Conservation (phyloP, 2,797 vertebrate genomes). For the Ctenopoma multispine region DNA sequence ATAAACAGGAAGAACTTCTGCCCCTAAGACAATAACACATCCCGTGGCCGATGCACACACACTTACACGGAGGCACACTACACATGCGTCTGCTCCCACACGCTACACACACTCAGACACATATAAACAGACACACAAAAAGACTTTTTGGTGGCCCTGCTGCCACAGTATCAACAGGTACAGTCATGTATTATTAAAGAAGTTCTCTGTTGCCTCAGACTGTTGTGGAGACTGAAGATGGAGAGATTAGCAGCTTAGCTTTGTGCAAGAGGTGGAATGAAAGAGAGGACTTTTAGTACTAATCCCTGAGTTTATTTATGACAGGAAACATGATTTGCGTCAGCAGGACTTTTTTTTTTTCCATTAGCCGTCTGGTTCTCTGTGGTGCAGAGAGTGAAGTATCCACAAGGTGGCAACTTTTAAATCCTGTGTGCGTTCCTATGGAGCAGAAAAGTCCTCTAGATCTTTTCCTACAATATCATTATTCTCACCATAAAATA, state of each 20-base stretch:
- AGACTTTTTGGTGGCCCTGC: not conserved
- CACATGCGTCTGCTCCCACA: slow-evolving; percentile 7
- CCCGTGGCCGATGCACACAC: slow-evolving; percentile 50
- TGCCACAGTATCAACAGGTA: slow-evolving; percentile 24
- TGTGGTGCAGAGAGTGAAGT: not conserved
- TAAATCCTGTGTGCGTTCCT: slow-evolving; percentile 25
- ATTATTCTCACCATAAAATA: not conserved
- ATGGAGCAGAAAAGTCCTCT: not conserved
- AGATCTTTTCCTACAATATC: not conserved
- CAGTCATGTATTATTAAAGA: slow-evolving; percentile 32
- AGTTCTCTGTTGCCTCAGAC: slow-evolving; percentile 12
- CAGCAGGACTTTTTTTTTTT: slow-evolving; percentile 67
- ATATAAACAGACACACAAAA: not conserved
- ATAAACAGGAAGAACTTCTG: slow-evolving; percentile 84
- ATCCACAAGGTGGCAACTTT: slow-evolving; percentile 73
- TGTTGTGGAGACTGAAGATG: slow-evolving; percentile 17
- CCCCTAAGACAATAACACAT: slow-evolving; percentile 76
- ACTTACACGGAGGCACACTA: slow-evolving; percentile 1
- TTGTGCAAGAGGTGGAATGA: slow-evolving; percentile 32
- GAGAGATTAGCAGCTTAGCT: slow-evolving; percentile 26
- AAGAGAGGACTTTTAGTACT: slow-evolving; percentile 39
- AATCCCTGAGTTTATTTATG: slow-evolving; percentile 74
- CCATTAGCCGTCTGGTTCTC: slow-evolving; percentile 49
- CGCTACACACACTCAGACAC: not conserved
- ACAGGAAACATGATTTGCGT: slow-evolving; percentile 77